These are phyloP conservation scores for Labrus mixtus DNA, from an alignment of 2,113 vertebrate species.

Conservation along the genomic window DNA sequence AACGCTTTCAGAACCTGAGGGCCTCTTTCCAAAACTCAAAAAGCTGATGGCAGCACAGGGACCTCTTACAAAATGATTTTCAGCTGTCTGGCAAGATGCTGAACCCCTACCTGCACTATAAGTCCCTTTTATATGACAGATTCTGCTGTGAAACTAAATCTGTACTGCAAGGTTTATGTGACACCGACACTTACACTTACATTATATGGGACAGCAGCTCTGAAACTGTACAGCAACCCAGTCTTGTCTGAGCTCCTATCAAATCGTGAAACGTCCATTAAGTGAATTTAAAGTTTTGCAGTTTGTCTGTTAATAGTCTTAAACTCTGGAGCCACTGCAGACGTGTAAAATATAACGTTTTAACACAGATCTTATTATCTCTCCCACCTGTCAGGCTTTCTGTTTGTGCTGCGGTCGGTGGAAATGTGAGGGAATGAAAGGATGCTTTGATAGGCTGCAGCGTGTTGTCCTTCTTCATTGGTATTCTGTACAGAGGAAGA, in stretches of 20 bases:
- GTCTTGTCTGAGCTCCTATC: neutral
- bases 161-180: conserved; percentile 24
- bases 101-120: conserved; percentile 6
- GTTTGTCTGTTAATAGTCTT: conserved; percentile 8
- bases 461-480: conserved; percentile 70
- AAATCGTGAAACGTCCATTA: neutral
- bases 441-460: conserved; percentile 69
- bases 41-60: neutral
- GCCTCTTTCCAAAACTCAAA: conserved; percentile 4
- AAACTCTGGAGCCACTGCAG: neutral
- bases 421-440: conserved; percentile 66
- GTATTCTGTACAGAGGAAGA: conserved; percentile 74
- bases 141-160: neutral
- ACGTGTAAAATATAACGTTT: conserved; percentile 32
- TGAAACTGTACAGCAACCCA: conserved; percentile 12
- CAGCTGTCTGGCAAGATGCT: neutral
- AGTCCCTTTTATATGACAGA: conserved; percentile 21
- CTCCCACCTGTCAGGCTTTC: conserved; percentile 33
- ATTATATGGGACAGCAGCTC: neutral
- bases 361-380: conserved; percentile 8
- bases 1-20: neutral
- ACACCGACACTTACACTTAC: conserved; percentile 24
- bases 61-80: neutral
- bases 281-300: conserved; percentile 21
- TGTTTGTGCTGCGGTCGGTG: conserved; percentile 54